A percentile compares a stretch with the other conserved stretches of the same genome.
These are phyloP conservation scores for Felis catus DNA, from an alignment of 2,113 vertebrate species.

Conservation along the genomic window DNA sequence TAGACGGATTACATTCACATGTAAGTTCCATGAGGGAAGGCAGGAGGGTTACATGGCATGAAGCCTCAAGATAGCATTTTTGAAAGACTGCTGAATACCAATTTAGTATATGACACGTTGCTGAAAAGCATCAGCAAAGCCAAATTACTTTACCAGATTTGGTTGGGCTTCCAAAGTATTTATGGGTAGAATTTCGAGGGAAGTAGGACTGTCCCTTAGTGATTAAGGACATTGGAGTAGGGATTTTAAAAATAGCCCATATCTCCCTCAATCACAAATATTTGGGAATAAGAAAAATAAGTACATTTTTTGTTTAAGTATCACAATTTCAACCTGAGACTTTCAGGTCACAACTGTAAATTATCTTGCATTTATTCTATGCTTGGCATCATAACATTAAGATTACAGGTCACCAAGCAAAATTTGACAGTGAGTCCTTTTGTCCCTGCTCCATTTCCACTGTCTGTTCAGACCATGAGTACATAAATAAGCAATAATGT, in stretches of 20 bases:
- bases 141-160: slow-evolving; percentile 1
- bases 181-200: background rate
- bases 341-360: background rate
- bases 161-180: slow-evolving; percentile 26
- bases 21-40: background rate
- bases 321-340: background rate
- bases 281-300: background rate
- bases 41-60: background rate
- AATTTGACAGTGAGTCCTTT: background rate
- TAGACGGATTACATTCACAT: background rate
- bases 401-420: background rate
- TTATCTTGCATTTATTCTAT: background rate
- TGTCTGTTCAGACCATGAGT: background rate
- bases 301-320: background rate
- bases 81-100: background rate
- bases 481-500: background rate
- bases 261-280: background rate
- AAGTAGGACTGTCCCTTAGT: background rate
- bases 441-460: background rate
- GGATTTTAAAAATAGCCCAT: slow-evolving; percentile 36
- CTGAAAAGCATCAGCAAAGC: background rate
- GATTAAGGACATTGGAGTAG: background rate
- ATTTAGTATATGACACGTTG: background rate
- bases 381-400: background rate
- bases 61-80: background rate